These are phyloP conservation scores for Tursiops truncatus DNA, from an alignment of 2,113 vertebrate species.

Conservation along the genomic window DNA sequence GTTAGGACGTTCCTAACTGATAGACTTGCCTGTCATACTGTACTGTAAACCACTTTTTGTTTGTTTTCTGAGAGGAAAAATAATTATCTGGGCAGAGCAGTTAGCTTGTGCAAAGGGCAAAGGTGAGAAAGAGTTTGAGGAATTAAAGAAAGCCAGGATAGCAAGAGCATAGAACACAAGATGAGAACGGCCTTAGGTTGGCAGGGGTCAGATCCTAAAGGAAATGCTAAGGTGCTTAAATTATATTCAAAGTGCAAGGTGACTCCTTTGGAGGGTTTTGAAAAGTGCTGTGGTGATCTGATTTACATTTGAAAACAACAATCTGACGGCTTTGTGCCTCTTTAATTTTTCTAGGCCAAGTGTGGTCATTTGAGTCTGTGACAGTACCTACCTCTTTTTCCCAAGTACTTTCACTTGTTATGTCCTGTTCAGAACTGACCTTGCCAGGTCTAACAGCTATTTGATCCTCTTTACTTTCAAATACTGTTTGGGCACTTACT, in stretches of 20 bases:
- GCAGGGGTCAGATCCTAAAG: not conserved
- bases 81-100: not conserved
- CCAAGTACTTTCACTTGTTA: rapidly evolving
- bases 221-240: not conserved
- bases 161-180: too few relatives aligned
- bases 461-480: slow-evolving; percentile 13
- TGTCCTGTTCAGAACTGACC: not conserved
- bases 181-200: rapidly evolving
- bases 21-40: not conserved
- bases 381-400: rapidly evolving
- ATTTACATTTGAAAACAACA: not conserved
- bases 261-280: not conserved
- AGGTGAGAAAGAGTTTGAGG: not conserved
- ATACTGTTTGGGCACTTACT: not conserved
- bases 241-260: not conserved
- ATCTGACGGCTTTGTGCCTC: not conserved
- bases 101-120: not conserved
- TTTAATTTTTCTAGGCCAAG: not conserved
- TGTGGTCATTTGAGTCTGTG: not conserved
- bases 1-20: not conserved
- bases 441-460: not conserved
- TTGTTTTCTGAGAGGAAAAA: not conserved
- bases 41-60: not conserved
- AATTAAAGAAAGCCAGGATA: not conserved
- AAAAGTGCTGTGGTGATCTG: not conserved